Percentiles rank a stretch among this genome's conserved stretches.
Evolutionary conservation across 2,113 vertebrate genomes (phyloP).

Genomic region (Istiophorus platypterus): DNA sequence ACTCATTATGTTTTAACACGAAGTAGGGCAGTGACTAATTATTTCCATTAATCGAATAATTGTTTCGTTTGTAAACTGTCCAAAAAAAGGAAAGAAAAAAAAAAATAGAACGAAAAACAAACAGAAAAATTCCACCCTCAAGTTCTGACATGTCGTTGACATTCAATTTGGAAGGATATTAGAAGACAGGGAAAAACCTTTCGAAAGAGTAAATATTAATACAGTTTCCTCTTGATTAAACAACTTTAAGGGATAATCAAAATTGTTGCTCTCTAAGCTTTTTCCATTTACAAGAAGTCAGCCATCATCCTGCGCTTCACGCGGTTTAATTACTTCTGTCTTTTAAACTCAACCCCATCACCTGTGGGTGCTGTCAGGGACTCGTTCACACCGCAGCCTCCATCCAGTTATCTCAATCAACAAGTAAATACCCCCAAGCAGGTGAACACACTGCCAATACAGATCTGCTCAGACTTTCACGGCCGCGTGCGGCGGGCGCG

Average conservation of each 20-base stretch:
- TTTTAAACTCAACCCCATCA: slow-evolving; percentile 12
- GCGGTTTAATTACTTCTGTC: neutral
- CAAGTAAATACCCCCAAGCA: slow-evolving; percentile 30
- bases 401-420: slow-evolving; percentile 41
- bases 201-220: too few species aligned
- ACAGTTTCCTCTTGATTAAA: too few species aligned
- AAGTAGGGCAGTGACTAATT: slow-evolving; percentile 41
- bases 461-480: slow-evolving; percentile 14
- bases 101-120: neutral
- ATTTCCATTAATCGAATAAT: slow-evolving; percentile 12
- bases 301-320: neutral
- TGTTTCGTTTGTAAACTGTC: neutral
- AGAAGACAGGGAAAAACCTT: too few species aligned
- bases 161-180: neutral
- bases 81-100: too few species aligned
- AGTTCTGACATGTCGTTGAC: neutral
- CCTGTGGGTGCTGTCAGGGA: slow-evolving; percentile 7
- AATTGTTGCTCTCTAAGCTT: neutral
- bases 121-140: neutral
- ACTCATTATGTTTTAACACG: slow-evolving; percentile 51
- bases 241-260: neutral
- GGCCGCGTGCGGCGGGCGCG: slow-evolving; percentile 10
- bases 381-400: slow-evolving; percentile 29
- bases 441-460: slow-evolving; percentile 54
- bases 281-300: neutral